These are phyloP conservation scores for Lagopus leucura DNA, from an alignment of 2,113 vertebrate species.

Conservation along the genomic window DNA sequence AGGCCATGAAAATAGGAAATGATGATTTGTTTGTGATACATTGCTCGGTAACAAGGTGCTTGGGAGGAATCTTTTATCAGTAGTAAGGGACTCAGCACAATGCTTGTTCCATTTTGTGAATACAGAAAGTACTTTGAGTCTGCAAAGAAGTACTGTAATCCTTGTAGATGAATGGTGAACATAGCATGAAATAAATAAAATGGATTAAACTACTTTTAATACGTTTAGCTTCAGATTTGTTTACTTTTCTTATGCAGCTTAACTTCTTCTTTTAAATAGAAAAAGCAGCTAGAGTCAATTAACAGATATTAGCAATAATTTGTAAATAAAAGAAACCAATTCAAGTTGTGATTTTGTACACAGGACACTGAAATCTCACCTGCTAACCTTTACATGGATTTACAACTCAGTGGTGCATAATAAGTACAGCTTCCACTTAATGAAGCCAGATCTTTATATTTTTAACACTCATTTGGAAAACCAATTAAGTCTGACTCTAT, in stretches of 20 bases:
- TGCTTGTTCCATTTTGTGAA: background rate
- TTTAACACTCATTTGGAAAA: slow-evolving; percentile 92
- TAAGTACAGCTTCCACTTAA: slow-evolving; percentile 82
- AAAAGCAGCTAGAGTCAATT: background rate
- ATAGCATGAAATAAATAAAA: background rate
- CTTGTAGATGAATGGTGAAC: background rate
- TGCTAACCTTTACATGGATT: slow-evolving; percentile 77
- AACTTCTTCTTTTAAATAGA: background rate
- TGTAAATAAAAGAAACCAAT: slow-evolving; percentile 20
- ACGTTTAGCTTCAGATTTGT: background rate
- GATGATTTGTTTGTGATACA: background rate
- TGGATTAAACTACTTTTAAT: background rate
- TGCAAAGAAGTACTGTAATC: background rate
- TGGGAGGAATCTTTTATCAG: background rate
- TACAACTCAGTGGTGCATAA: slow-evolving; percentile 75
- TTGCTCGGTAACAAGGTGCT: background rate
- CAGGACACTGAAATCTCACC: slow-evolving; percentile 56
- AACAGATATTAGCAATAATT: slow-evolving; percentile 54
- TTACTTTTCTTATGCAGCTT: background rate
- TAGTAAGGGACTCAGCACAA: background rate
- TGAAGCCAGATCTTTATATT: slow-evolving; percentile 86
- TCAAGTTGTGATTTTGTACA: slow-evolving; percentile 60
- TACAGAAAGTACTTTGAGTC: background rate
- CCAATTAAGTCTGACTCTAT: slow-evolving; percentile 89
- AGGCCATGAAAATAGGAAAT: background rate